Percentiles rank a stretch among this genome's conserved stretches.
Conservation (phyloP, 2,888 invertebrate genomes). For the Microctonus hyperodae region DNA sequence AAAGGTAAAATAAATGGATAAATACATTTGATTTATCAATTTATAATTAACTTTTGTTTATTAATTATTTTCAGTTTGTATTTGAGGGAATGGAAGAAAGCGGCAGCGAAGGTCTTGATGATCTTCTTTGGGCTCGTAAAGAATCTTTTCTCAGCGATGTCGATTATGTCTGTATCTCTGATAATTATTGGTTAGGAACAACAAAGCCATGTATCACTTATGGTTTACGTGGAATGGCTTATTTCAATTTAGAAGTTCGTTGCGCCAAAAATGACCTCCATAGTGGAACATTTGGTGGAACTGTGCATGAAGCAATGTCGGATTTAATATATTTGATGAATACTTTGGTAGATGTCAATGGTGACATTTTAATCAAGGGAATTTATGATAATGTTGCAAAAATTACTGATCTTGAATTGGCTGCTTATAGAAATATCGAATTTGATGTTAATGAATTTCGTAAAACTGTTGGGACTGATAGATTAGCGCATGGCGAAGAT, state of each 20-base stretch:
- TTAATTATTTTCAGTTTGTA: constrained; percentile 71
- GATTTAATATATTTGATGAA: constrained; percentile 89
- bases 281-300: constrained; percentile 95
- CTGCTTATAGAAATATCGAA: constrained; percentile 82
- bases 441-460: constrained; percentile 84
- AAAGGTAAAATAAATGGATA: constrained; percentile 61
- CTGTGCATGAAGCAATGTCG: constrained; percentile 89
- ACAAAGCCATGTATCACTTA: constrained; percentile 98
- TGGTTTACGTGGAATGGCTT: constrained; percentile 92
- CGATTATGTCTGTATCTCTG: constrained; percentile 97
- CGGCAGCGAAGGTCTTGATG: constrained; percentile 95
- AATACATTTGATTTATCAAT: too few relatives aligned
- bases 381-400: constrained; percentile 85
- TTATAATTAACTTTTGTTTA: too few relatives aligned
- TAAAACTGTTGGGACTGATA: constrained; percentile 73
- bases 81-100: constrained; percentile 99
- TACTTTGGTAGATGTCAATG: constrained; percentile 84
- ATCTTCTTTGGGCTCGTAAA: constrained; percentile 74
- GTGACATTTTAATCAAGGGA: constrained; percentile 84
- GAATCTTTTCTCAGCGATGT: constrained; percentile 80
- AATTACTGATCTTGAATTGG: constrained; percentile 73
- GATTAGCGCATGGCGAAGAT: constrained; percentile 78
- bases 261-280: constrained; percentile 94
- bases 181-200: constrained; percentile 98
- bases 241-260: constrained; percentile 87